Percentiles rank a stretch among this genome's conserved stretches.
Conservation (phyloP, 2,888 invertebrate genomes). For the Chrysina gloriosa region DNA sequence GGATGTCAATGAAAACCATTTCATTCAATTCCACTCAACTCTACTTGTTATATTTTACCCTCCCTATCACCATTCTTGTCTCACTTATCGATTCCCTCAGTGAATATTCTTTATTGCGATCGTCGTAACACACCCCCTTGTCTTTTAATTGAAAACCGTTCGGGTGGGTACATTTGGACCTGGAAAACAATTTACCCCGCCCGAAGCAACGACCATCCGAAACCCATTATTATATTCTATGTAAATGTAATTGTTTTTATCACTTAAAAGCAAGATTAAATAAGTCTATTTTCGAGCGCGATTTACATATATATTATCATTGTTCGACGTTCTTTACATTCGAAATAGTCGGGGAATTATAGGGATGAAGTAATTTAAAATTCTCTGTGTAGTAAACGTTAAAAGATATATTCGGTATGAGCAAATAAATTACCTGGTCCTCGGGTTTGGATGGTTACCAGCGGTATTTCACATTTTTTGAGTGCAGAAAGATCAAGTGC, state of each 20-base stretch:
- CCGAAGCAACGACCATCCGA: background rate
- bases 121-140: background rate
- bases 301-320: constrained; percentile 42
- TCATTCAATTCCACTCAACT: background rate
- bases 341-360: background rate
- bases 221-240: constrained; percentile 38
- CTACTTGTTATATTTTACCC: background rate
- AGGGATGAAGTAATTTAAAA: constrained; percentile 33
- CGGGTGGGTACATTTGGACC: constrained; percentile 8
- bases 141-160: constrained; percentile 40
- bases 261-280: constrained; percentile 40
- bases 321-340: constrained; percentile 11
- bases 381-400: constrained; percentile 20
- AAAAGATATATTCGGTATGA: constrained; percentile 12
- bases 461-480: background rate
- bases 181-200: constrained; percentile 26
- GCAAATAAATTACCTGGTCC: constrained; percentile 18
- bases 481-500: too few relatives aligned
- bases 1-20: background rate
- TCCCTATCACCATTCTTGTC: background rate
- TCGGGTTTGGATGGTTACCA: background rate
- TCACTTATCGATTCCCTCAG: background rate
- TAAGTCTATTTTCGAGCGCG: constrained; percentile 35
- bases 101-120: background rate
- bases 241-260: constrained; percentile 42